Percentiles rank a stretch among this genome's conserved stretches.
Evolutionary conservation across 2,113 vertebrate species (phyloP).

Genomic region (Electrona antarctica): DNA sequence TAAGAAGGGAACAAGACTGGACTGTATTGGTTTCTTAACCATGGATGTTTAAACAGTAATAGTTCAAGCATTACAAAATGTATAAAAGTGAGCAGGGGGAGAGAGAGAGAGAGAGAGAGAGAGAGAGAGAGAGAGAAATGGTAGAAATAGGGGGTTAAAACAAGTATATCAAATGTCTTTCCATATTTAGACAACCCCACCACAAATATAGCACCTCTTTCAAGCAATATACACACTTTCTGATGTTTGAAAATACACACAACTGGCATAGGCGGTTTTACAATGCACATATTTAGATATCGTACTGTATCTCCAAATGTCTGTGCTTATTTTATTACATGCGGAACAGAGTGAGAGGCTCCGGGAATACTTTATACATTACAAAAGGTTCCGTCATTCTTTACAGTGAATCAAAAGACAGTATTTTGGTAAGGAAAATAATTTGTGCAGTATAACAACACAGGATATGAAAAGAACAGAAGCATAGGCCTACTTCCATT

Average conservation of each 20-base stretch:
- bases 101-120: too few relatives aligned
- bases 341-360: constrained; percentile 4
- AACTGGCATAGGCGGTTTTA: not conserved
- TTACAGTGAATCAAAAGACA: not conserved
- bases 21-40: not conserved
- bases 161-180: not conserved
- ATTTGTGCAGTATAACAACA: not conserved
- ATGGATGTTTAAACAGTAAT: not conserved
- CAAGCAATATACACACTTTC: not conserved
- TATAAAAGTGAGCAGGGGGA: not conserved
- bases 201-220: not conserved
- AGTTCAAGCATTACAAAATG: not conserved
- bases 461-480: not conserved
- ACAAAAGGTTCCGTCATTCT: not conserved
- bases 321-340: constrained; percentile 5
- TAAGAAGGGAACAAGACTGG: not conserved
- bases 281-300: not conserved
- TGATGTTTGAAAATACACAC: not conserved
- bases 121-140: too few relatives aligned
- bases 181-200: not conserved
- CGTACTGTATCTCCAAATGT: not conserved
- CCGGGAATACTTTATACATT: not conserved
- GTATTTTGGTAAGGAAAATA: not conserved
- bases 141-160: constrained; percentile 1
- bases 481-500: not conserved